Evolutionary conservation across 1,140 invertebrate species (phyloP), one percentile per base, ranked within the genome.

Genomic region (Leptinotarsa defecta): DNA sequence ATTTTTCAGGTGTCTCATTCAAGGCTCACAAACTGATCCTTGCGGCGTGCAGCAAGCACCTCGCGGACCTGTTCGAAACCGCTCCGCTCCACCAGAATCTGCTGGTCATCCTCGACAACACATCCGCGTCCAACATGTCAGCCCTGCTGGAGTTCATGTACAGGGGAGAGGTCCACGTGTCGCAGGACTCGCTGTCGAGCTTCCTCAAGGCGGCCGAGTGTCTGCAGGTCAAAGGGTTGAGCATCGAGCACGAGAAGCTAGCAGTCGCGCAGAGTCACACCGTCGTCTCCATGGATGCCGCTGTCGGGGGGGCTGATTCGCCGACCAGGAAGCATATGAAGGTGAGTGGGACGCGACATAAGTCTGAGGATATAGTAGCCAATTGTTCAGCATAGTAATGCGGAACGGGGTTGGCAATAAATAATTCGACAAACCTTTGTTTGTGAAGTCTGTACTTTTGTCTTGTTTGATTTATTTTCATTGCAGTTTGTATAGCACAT

Each of bases 81-180:
- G 95, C 94, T 82, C 95, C 95, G 74, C 88, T 91, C 22, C 92
- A 92, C 86, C 92, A 93, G 82, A 92, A 92, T 81, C 92, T 93
- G 77, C 91, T 95, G 81, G 94, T 96, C 80, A 95, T 96, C 83
- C 88, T 96, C 83, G 94, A 96, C 87, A 94, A 94, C 73, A 96
- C 94, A 74, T 92, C 92, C 75, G 93, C 94, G 57, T 90, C 93
- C 81, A 95, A 96, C 86, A 95, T 96, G 93, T 92, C 94, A 74
- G 94, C 94, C 8, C 89, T 96, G 63, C 89, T 96, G 72, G 94
- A 96, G 86, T 96, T 96, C 86, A 96, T 96, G 95, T 96, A 96
- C 88, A 95, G 95, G 85, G 94, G 94, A 13, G 94, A 96, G 86
- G 94, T 96, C 76, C 94, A 96, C 85, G 94, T 96, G 77, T 95